Evolutionary conservation across 2,888 invertebrate genomes (phyloP).

Genomic region (Nemurella pictetii): DNA sequence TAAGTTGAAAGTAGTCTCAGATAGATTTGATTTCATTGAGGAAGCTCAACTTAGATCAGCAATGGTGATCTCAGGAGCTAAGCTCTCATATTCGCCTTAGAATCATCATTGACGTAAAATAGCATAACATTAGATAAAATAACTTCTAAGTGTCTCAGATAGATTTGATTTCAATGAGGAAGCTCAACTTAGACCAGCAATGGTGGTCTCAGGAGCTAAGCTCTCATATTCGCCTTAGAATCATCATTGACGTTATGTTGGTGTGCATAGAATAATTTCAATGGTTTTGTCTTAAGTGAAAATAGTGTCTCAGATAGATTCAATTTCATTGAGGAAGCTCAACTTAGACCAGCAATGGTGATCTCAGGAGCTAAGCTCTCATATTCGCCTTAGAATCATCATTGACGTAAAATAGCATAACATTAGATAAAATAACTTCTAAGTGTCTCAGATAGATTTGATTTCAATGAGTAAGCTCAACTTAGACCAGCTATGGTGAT

Average conservation of each 20-base stretch:
- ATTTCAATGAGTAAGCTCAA: background rate
- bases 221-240: constrained; percentile 11
- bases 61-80: background rate
- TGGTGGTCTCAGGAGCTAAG: background rate
- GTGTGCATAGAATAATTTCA: no score
- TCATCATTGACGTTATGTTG: background rate
- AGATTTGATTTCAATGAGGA: background rate
- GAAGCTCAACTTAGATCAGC: constrained; percentile 5
- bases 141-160: background rate
- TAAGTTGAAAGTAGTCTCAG: no score
- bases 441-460: background rate
- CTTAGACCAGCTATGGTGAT: background rate
- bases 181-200: background rate
- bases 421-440: background rate
- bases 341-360: background rate
- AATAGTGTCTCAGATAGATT: background rate
- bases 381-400: constrained; percentile 8
- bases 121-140: background rate
- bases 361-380: background rate
- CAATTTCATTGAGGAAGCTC: background rate
- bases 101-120: constrained; percentile 1
- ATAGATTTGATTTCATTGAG: constrained; percentile 2
- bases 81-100: constrained; percentile 19
- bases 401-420: background rate
- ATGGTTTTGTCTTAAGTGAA: background rate